Percentiles rank a stretch among this genome's conserved stretches.
These are phyloP conservation scores for Anguilla marmorata DNA, from an alignment of 2,797 vertebrate species.

Conservation along the genomic window DNA sequence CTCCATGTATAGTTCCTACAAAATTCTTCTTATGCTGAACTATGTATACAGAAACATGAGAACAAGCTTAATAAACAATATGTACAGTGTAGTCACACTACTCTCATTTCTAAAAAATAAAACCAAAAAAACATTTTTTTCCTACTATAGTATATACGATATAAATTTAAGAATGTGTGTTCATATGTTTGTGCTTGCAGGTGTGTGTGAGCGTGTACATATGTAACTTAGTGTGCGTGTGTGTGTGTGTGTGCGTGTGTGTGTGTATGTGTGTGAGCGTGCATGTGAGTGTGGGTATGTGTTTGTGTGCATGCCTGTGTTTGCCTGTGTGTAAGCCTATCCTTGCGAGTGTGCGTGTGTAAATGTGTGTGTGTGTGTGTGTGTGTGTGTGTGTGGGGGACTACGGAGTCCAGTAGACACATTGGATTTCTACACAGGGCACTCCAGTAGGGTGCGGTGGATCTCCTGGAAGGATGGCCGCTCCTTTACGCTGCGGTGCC, in stretches of 20 bases:
- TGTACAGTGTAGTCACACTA: constrained; percentile 21
- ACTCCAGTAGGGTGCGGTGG: constrained; percentile 77
- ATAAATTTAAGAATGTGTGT: not conserved
- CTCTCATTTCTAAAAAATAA: constrained; percentile 5
- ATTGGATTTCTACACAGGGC: constrained; percentile 50
- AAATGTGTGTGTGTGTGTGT: not conserved
- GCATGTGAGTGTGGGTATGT: not conserved
- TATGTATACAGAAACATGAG: constrained; percentile 8
- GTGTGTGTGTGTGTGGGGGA: not conserved
- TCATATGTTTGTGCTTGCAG: not conserved
- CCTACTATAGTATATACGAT: not conserved
- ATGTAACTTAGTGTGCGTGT: not conserved
- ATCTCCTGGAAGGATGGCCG: constrained; percentile 91
- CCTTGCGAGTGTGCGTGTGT: not conserved
- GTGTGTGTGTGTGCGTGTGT: not conserved
- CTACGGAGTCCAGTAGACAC: constrained; percentile 6
- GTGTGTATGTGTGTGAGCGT: not conserved
- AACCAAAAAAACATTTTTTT: not conserved
- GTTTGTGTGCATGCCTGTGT: not conserved
- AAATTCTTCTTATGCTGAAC: not conserved
- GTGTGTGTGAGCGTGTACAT: not conserved
- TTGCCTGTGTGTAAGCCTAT: not conserved
- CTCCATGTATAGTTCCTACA: not conserved
- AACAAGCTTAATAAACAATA: constrained; percentile 40
- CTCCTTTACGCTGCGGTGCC: constrained; percentile 90